Evolutionary conservation across 1,140 invertebrate genomes (phyloP), one percentile per base, ranked within the genome.

Genomic region (Heliconius hermathena): DNA sequence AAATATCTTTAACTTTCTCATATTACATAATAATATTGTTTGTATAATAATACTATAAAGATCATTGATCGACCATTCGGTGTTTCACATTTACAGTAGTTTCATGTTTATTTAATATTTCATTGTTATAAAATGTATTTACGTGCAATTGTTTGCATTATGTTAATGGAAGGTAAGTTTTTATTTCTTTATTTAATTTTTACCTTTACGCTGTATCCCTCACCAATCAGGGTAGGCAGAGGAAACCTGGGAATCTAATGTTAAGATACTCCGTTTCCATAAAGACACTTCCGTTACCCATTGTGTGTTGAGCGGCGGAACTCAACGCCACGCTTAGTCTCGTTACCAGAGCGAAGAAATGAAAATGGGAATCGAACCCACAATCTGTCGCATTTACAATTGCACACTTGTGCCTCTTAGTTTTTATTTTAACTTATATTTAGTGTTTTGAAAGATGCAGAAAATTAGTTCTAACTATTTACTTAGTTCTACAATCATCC

Each of bases 21-120:
- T 49, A n/a, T 73, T 49, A 73, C 72, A 46, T 66, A 66, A 66
- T 66, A 66, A 66, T 66, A 66, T 26, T 66, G 26, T 29, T 66
- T 66, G 9, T 66, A 66, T 29, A 66, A 66, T 29, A 66, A 16
- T 4, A 26, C 9, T 60, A 66, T 66, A 66, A 66, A 66, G 26
- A 66, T 66, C 3, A 29, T 16, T 29, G 60, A 26, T 66, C 9
- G 13, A 5, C 29, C 60, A 66, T 66, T 66, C 26, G 26, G 2
- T 66, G 22, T 66, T 66, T 29, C 4, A 66, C 60, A 66, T 26
- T 57, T 57, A 22, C 22, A 29, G 60, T 66, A 5, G n/a, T 66
- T 29, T 29, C 22, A 66, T 66, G 3, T 66, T 5, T 57, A 26
- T 11, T 57, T 57, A 57, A 57, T 22, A 22, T 22, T 57, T 22